Percentiles rank a stretch among this genome's conserved stretches.
Conservation (phyloP, 2,113 vertebrate genomes). For the Anarrhichthys ocellatus region DNA sequence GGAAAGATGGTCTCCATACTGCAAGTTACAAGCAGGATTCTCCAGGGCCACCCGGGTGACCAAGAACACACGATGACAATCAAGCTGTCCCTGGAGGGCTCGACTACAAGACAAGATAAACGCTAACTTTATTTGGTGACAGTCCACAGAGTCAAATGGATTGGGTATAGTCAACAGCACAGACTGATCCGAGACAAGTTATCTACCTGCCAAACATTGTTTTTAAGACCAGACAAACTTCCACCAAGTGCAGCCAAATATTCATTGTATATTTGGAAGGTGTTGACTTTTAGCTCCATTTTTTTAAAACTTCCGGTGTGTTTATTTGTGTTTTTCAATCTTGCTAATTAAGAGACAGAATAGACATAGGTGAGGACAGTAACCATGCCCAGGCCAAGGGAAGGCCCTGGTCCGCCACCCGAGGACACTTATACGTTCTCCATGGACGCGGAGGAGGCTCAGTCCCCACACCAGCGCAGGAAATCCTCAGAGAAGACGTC, state of each 20-base stretch:
- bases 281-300: slow-evolving; percentile 18
- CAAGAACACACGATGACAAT: slow-evolving; percentile 14
- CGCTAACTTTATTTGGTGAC: background rate
- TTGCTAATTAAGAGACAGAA: background rate
- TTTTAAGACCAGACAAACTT: slow-evolving; percentile 10
- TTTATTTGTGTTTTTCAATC: background rate
- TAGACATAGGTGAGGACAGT: slow-evolving; percentile 22
- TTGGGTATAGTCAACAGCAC: background rate
- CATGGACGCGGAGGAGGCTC: slow-evolving; percentile 62
- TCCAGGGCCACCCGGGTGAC: slow-evolving; percentile 43
- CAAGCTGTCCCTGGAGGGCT: background rate
- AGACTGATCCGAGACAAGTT: slow-evolving; percentile 25
- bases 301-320: background rate
- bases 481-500: slow-evolving; percentile 63
- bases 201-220: background rate
- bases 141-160: background rate
- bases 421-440: slow-evolving; percentile 72
- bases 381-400: slow-evolving; percentile 72
- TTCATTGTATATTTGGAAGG: background rate
- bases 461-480: slow-evolving; percentile 47
- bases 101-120: slow-evolving; percentile 20
- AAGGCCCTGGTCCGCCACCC: slow-evolving; percentile 35
- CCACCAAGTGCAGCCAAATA: background rate
- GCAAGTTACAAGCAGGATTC: slow-evolving; percentile 34
- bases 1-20: slow-evolving; percentile 55